These are phyloP conservation scores for Dromaius novaehollandiae DNA, from an alignment of 2,113 vertebrate species.

Conservation along the genomic window DNA sequence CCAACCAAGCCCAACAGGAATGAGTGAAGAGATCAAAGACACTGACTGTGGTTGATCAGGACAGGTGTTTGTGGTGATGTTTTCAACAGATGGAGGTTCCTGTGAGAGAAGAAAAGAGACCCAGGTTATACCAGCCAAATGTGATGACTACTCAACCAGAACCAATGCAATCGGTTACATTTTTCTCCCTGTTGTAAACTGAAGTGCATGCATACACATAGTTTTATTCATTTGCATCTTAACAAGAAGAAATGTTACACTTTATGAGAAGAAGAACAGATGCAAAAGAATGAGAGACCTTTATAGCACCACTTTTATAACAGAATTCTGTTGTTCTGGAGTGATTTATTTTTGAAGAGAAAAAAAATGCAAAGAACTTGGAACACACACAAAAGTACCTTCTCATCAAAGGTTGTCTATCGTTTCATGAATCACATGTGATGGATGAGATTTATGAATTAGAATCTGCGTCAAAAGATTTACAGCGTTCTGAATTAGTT, in stretches of 20 bases:
- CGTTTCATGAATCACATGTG: constrained; percentile 83
- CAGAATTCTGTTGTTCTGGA: constrained; percentile 74
- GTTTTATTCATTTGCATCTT: constrained; percentile 42
- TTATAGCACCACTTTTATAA: constrained; percentile 66
- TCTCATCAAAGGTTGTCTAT: constrained; percentile 82
- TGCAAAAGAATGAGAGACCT: constrained; percentile 50
- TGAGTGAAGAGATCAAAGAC: constrained; percentile 68
- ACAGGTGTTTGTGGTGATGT: constrained; percentile 66
- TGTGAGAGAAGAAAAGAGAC: constrained; percentile 65
- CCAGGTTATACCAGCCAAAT: constrained; percentile 63
- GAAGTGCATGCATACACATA: not conserved
- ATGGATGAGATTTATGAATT: constrained; percentile 84
- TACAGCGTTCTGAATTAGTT: constrained; percentile 82
- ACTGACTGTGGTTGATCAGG: constrained; percentile 69
- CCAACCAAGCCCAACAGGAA: constrained; percentile 48
- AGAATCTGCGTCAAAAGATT: constrained; percentile 80
- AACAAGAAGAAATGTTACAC: constrained; percentile 30
- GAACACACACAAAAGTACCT: constrained; percentile 79
- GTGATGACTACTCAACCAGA: constrained; percentile 47
- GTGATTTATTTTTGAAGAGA: constrained; percentile 79
- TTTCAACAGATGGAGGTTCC: constrained; percentile 70
- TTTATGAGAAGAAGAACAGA: constrained; percentile 46
- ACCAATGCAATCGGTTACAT: constrained; percentile 43
- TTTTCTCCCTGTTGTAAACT: constrained; percentile 1
- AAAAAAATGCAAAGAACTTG: constrained; percentile 77